phyloP scores from a whole-genome alignment of 2,113 vertebrate species.

The Tursiops truncatus region DNA sequence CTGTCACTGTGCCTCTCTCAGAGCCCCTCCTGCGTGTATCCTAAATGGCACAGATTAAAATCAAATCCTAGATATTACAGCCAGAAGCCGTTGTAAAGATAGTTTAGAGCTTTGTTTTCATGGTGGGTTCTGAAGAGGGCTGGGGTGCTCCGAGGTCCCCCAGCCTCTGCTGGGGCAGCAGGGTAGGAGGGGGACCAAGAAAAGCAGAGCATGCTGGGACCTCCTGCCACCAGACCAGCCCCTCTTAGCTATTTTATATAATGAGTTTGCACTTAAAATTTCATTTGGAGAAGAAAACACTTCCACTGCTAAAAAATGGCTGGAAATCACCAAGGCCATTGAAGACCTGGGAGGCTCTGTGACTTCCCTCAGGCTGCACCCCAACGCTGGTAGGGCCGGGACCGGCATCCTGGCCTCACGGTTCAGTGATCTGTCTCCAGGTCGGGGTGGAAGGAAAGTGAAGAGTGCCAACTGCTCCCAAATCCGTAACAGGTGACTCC shows the following conservation, averaged over 20 bases:
- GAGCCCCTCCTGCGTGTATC: background rate
- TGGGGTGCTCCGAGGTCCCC: background rate
- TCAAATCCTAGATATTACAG: background rate
- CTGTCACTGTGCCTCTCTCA: background rate
- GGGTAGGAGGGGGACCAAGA: background rate
- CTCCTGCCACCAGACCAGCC: background rate
- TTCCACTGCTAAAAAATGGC: background rate
- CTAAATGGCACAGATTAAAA: constrained; percentile 51
- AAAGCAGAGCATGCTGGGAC: too few relatives aligned
- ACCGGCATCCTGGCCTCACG: background rate
- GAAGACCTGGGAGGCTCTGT: background rate
- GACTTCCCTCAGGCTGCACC: background rate
- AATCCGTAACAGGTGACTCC: background rate
- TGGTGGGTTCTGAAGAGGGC: background rate
- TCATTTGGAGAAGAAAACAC: background rate
- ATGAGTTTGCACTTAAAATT: background rate
- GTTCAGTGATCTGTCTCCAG: background rate
- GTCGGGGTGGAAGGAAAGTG: background rate
- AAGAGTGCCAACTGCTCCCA: fast-evolving
- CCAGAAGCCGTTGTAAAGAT: background rate
- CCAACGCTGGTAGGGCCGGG: background rate
- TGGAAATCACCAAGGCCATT: background rate
- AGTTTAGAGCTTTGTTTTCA: background rate
- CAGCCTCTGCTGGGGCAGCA: background rate
- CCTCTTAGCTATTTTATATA: background rate